Percentiles rank a stretch among this genome's conserved stretches.
These are phyloP conservation scores for Dinothrombium tinctorium DNA, from an alignment of 1,140 invertebrate species.

Conservation along the genomic window DNA sequence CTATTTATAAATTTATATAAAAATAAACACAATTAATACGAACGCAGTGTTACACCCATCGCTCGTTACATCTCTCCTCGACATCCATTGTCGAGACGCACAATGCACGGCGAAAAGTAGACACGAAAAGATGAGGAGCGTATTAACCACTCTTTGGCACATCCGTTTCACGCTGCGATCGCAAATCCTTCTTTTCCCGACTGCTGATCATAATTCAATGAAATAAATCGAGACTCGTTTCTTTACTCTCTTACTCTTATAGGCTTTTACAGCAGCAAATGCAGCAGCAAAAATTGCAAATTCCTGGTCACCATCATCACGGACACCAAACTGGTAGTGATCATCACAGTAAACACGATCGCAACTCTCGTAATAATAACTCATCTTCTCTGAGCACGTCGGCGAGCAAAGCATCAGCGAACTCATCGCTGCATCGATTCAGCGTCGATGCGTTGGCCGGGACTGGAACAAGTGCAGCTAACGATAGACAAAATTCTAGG, in stretches of 20 bases:
- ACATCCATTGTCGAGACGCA: too few relatives aligned
- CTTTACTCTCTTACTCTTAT: background rate
- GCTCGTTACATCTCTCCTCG: too few relatives aligned
- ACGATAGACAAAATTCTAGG: background rate
- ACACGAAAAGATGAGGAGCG: too few relatives aligned
- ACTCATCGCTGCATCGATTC: conserved; percentile 10
- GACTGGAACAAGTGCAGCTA: background rate
- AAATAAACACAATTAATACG: too few relatives aligned
- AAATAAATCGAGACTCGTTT: background rate
- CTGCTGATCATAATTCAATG: too few relatives aligned
- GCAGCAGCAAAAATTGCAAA: conserved; percentile 9
- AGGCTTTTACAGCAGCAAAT: conserved; percentile 13
- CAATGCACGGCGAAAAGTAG: too few relatives aligned
- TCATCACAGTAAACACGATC: background rate
- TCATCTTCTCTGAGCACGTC: background rate
- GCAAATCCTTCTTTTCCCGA: too few relatives aligned
- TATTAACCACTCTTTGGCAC: too few relatives aligned
- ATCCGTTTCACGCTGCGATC: too few relatives aligned
- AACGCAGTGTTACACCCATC: too few relatives aligned
- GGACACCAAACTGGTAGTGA: background rate
- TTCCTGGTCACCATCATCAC: conserved; percentile 3
- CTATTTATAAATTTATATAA: too few relatives aligned
- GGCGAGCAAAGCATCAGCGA: background rate
- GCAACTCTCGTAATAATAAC: background rate
- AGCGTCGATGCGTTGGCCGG: conserved; percentile 11